These are phyloP conservation scores for Muschampia plurimacula DNA, from an alignment of 2,888 invertebrate species.

Conservation along the genomic window DNA sequence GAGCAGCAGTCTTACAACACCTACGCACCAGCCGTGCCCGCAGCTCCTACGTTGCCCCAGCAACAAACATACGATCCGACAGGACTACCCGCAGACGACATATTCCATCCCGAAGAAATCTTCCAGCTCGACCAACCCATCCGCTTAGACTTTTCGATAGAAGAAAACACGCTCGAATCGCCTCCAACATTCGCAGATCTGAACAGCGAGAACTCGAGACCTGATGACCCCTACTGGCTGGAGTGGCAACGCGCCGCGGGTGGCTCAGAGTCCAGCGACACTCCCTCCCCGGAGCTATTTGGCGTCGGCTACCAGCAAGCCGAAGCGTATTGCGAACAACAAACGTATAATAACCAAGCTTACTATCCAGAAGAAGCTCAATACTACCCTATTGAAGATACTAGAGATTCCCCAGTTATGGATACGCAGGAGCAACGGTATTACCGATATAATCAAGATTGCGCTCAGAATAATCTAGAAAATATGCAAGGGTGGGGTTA, in stretches of 20 bases:
- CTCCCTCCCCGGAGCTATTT: slow-evolving; percentile 85
- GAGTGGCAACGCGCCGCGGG: slow-evolving; percentile 83
- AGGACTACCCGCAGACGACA: slow-evolving; percentile 86
- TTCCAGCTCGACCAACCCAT: slow-evolving; percentile 91
- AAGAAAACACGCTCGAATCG: slow-evolving; percentile 83
- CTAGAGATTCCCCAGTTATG: slow-evolving; percentile 68
- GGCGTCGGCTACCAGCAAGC: slow-evolving; percentile 71
- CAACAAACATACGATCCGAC: slow-evolving; percentile 86
- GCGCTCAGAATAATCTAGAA: slow-evolving; percentile 63
- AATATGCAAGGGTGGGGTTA: slow-evolving; percentile 73
- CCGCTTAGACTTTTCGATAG: slow-evolving; percentile 86
- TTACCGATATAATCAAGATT: slow-evolving; percentile 72
- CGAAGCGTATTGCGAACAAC: slow-evolving; percentile 74
- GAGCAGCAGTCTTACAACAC: slow-evolving; percentile 65
- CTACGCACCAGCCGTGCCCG: slow-evolving; percentile 60
- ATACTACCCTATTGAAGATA: slow-evolving; percentile 69
- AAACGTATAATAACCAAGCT: slow-evolving; percentile 65
- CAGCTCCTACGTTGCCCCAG: slow-evolving; percentile 65
- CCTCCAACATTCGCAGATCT: slow-evolving; percentile 90
- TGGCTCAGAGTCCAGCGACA: slow-evolving; percentile 82
- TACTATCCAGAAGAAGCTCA: slow-evolving; percentile 78
- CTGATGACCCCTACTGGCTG: slow-evolving; percentile 86
- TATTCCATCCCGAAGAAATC: slow-evolving; percentile 92
- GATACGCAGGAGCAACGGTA: slow-evolving; percentile 72
- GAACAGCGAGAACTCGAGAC: slow-evolving; percentile 89